A percentile compares a stretch with the other conserved stretches of the same genome.
These are phyloP conservation scores for Pocillopora meandrina DNA, from an alignment of 92 coral and sea anemone genomes.

Conservation along the genomic window DNA sequence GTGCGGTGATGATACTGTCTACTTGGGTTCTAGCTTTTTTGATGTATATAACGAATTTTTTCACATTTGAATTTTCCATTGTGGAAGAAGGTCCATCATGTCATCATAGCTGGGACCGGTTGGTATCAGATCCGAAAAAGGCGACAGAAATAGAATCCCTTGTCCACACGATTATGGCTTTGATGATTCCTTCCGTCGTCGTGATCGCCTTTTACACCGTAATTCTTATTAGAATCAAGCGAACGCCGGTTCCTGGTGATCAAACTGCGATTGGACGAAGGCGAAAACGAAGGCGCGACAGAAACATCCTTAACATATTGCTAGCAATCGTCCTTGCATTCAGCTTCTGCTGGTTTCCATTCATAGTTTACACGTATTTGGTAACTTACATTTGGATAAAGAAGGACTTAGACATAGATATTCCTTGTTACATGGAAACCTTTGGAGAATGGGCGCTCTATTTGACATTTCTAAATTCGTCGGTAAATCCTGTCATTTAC, in stretches of 20 bases:
- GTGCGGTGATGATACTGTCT: neutral
- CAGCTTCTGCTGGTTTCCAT: slow-evolving; percentile 40
- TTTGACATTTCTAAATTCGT: slow-evolving; percentile 16
- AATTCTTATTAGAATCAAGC: slow-evolving; percentile 15
- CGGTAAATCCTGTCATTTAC: slow-evolving; percentile 34
- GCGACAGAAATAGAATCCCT: slow-evolving; percentile 6
- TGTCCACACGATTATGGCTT: neutral
- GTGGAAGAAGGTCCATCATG: slow-evolving; percentile 8
- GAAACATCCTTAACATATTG: slow-evolving; percentile 25
- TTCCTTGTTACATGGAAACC: slow-evolving; percentile 11
- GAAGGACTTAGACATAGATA: neutral
- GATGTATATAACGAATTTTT: slow-evolving; percentile 12
- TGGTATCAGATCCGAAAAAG: neutral
- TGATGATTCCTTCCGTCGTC: slow-evolving; percentile 26
- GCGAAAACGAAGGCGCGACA: slow-evolving; percentile 5
- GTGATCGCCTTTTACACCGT: slow-evolving; percentile 1
- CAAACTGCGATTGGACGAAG: neutral
- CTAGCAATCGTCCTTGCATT: slow-evolving; percentile 30
- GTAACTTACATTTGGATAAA: slow-evolving; percentile 3
- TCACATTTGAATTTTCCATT: slow-evolving; percentile 9
- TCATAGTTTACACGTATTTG: neutral
- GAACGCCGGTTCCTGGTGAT: neutral
- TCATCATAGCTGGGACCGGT: slow-evolving; percentile 16
- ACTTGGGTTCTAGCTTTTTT: slow-evolving; percentile 25
- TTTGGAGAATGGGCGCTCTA: neutral